phyloP scores from a whole-genome alignment of 2,113 vertebrate species.

The Pluvialis apricaria region DNA sequence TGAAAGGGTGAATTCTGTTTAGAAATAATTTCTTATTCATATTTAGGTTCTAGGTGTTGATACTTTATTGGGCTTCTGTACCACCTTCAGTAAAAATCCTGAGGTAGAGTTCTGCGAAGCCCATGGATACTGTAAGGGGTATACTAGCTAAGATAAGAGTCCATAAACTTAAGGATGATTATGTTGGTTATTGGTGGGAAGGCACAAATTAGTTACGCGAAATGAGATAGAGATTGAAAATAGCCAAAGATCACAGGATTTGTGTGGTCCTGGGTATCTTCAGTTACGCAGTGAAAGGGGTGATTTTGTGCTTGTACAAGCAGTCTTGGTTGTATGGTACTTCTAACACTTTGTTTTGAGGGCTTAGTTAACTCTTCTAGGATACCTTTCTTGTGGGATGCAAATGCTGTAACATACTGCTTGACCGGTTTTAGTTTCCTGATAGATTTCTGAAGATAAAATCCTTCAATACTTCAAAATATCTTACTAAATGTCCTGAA shows the following conservation, averaged over 20 bases:
- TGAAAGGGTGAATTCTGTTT: neutral
- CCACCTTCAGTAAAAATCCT: neutral
- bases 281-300: neutral
- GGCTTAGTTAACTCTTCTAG: neutral
- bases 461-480: no score
- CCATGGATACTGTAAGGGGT: fast-evolving
- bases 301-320: neutral
- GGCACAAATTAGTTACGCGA: neutral
- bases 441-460: neutral
- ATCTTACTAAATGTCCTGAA: neutral
- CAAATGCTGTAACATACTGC: neutral
- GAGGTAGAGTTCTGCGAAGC: neutral
- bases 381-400: neutral
- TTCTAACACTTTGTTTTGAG: neutral
- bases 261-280: neutral
- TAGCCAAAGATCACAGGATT: neutral
- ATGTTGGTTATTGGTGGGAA: neutral
- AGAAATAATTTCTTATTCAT: neutral
- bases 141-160: neutral
- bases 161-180: neutral
- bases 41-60: neutral
- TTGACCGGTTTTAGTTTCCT: neutral
- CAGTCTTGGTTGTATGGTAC: neutral
- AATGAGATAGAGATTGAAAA: neutral
- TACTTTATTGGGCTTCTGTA: neutral